These are phyloP conservation scores for Leucophenga maculata DNA, from an alignment of 2,888 invertebrate genomes.

Conservation along the genomic window DNA sequence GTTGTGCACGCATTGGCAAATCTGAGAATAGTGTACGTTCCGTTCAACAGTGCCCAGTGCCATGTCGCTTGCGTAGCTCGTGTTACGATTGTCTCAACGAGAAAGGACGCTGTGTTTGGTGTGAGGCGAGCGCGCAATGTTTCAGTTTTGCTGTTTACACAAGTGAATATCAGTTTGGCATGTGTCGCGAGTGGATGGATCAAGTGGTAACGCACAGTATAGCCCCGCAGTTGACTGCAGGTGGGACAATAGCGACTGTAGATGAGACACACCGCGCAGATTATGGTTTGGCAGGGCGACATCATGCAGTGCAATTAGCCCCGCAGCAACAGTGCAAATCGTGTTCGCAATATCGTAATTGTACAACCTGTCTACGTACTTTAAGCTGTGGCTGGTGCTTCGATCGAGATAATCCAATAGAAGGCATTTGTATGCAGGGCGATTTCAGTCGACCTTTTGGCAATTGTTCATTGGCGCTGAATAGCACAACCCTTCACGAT, in stretches of 20 bases:
- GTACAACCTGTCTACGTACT: constrained; percentile 84
- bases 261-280: constrained; percentile 22
- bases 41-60: constrained; percentile 81
- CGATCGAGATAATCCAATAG: constrained; percentile 88
- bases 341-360: constrained; percentile 83
- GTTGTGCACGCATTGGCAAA: constrained; percentile 86
- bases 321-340: constrained; percentile 82
- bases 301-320: constrained; percentile 21
- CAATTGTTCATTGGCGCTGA: constrained; percentile 80
- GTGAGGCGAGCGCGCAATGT: constrained; percentile 91
- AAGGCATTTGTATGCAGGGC: constrained; percentile 88
- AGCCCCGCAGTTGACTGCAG: constrained; percentile 16
- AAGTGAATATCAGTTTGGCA: constrained; percentile 93
- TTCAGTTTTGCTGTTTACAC: constrained; percentile 97
- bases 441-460: constrained; percentile 86
- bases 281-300: not conserved
- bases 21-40: constrained; percentile 79
- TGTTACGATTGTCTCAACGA: constrained; percentile 89
- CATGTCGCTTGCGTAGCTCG: constrained; percentile 84
- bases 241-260: constrained; percentile 44
- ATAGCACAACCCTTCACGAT: constrained; percentile 75
- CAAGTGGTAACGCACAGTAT: constrained; percentile 75
- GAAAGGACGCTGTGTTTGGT: constrained; percentile 94
- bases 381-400: constrained; percentile 97
- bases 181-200: constrained; percentile 94